Conservation (phyloP, 2,888 invertebrate genomes). For the Sphaerophoria taeniata region DNA sequence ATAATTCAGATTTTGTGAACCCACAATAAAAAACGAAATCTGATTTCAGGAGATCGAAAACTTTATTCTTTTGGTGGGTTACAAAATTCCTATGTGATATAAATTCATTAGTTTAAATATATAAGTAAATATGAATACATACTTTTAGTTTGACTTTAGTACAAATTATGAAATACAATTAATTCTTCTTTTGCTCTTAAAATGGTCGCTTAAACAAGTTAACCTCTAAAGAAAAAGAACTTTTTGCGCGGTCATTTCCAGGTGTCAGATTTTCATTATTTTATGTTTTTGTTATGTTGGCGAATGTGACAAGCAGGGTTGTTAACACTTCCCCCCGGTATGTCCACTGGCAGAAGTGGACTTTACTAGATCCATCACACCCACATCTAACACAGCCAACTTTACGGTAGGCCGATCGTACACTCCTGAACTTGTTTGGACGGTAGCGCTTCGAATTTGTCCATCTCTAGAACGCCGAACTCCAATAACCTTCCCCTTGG, state of each 20-base stretch:
- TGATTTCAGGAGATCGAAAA: background rate
- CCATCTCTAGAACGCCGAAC: slow-evolving; percentile 14
- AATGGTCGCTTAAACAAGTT: no score
- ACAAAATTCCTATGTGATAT: background rate
- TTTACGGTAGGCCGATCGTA: slow-evolving; percentile 51
- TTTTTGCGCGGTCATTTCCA: no score
- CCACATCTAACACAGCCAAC: slow-evolving; percentile 60
- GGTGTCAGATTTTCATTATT: no score
- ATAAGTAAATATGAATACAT: no score
- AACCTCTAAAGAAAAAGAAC: no score
- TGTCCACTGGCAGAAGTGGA: slow-evolving; percentile 31
- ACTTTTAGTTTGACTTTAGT: no score
- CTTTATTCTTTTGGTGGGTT: background rate
- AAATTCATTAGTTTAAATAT: no score
- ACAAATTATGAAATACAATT: no score
- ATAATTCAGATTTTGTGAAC: slow-evolving; percentile 10
- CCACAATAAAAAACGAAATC: background rate
- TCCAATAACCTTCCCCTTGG: slow-evolving; percentile 24
- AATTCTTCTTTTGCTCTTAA: no score
- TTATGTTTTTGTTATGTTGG: no score
- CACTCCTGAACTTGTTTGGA: slow-evolving; percentile 39
- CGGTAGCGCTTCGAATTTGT: slow-evolving; percentile 50
- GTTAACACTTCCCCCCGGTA: slow-evolving; percentile 16
- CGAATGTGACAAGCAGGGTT: no score
- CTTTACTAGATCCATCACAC: slow-evolving; percentile 40